Evolutionary conservation across 2,797 vertebrate species (phyloP), one percentile per base, ranked within the genome.

Genomic region (Sciurus carolinensis): DNA sequence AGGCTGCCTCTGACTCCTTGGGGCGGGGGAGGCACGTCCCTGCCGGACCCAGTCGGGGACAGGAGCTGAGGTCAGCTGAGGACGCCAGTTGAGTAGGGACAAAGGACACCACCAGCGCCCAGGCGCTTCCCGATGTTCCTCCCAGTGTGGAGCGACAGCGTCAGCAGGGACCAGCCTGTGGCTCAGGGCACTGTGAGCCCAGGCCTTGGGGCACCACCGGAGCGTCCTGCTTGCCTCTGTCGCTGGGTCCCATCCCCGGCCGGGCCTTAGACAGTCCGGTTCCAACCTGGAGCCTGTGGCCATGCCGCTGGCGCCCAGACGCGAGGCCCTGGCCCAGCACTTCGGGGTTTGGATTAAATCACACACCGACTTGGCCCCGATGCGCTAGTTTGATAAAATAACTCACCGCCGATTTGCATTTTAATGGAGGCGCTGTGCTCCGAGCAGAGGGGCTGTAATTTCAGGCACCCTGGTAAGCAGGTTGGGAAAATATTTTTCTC

Each of bases 401-500:
- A 97, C 91, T 97, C 93, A 95, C 95, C 94, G 89, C 33, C 2
- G n/a, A 97, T 97, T 98, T 98, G 97, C 97, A 96, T 97, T 97
- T 98, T 97, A 97, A 97, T 96, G 94, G 96, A 96, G 91, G 50
- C 81, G 87, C 92, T 97, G 44, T 81, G 95, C 95, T 97, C 90
- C 81, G 91, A 96, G 94, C 91, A 93, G 91, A 96, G 92, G 94
- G 90, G 96, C 47, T 98, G 90, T 97, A 98, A 97, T 97, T 97
- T 96, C 95, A 95, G 96, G 95, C 91, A 96, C 90, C 91, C 94
- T 52, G 91, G 96, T 96, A 98, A 97, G 96, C 97, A 97, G 95
- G 96, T 93, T 97, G 95, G 90, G 82, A 96, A 98, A 96, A 96
- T 97, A 97, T 97, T 97, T 97, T 97, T 97, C 97, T 97, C 97